Conservation (phyloP, 2,888 invertebrate genomes). For the Spodoptera littoralis region DNA sequence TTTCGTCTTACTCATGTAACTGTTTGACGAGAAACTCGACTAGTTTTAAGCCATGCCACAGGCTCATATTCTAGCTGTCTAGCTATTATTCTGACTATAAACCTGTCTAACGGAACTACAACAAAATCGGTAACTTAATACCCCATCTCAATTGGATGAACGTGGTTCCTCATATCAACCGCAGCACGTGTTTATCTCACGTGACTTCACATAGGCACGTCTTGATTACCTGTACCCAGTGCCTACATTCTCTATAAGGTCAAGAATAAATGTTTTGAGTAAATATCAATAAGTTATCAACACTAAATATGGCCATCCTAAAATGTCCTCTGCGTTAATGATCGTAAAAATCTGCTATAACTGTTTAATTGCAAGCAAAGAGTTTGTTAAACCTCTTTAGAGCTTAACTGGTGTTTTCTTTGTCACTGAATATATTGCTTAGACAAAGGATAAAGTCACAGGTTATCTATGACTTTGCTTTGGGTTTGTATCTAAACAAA, state of each 20-base stretch:
- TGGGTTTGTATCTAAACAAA: no score
- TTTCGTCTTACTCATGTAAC: no score
- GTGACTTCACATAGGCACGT: conserved; percentile 14
- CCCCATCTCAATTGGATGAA: neutral
- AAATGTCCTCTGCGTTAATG: neutral
- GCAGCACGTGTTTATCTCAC: conserved; percentile 33
- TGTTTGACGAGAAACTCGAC: no score
- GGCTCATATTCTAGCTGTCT: no score
- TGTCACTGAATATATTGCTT: no score
- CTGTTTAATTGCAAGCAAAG: neutral
- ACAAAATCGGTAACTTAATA: conserved; percentile 4
- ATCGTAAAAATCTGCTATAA: neutral
- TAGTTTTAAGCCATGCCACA: no score
- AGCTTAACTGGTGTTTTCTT: neutral
- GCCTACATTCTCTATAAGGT: neutral
- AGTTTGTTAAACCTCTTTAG: neutral
- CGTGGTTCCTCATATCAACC: conserved; percentile 20
- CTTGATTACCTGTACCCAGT: neutral
- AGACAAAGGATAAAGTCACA: no score
- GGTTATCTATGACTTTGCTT: no score
- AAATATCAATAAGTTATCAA: neutral
- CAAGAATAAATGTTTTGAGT: conserved; percentile 14
- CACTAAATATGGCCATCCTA: neutral
- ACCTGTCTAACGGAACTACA: neutral
- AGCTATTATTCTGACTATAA: no score